Base-by-base conservation (phyloP, 2,797 vertebrate genomes). In the Crenichthys baileyi region DNA sequence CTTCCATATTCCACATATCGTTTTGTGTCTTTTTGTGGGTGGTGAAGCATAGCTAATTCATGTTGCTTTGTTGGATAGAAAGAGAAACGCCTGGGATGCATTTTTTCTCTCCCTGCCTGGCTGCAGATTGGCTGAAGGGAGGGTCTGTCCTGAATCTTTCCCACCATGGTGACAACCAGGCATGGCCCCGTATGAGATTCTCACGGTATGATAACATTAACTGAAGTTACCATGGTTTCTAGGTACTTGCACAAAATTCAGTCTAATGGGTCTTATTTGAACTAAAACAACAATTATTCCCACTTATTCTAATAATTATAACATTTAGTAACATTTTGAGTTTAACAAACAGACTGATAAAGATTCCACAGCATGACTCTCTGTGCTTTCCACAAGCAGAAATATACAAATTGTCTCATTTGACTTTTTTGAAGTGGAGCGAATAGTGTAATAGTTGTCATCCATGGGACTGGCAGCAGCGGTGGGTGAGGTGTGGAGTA, bases 41-140 rank as follows among this genome's bases (percentile, higher is more conserved):
- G 86, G 67, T 72, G 87, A 82, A 84, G 89, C 90, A 73, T 79
- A 85, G 78, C 79, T 92, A 90, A 94, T 90, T 82, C 60, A 44
- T 70, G 83, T 81, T 72, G 84, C 85, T 92, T 91, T 93, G 90
- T 90, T 81, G 48, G 79, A 75, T 44, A 76, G 81, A n/a, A 83
- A 79, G 76, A 81, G 85, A 90, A 80, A 94, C 93, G 86, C 91
- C 90, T 87, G 79, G 67, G 91, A 87, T 91, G 90, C 88, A 87
- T 83, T 93, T 87, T 85, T 83, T 80, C 91, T 80, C 74, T 86
- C 89, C 75, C 78, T 84, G 75, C 75, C 46, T 65, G 55, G 85
- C 73, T 79, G 58, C 82, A 80, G 83, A 87, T 83, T 72, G 61
- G 77, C 85, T 87, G 76, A 81, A 84, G 77, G 70, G 20, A 87